phyloP scores from a whole-genome alignment of 37 sponge, comb jelly and placozoan species.

The Spongia lamella region DNA sequence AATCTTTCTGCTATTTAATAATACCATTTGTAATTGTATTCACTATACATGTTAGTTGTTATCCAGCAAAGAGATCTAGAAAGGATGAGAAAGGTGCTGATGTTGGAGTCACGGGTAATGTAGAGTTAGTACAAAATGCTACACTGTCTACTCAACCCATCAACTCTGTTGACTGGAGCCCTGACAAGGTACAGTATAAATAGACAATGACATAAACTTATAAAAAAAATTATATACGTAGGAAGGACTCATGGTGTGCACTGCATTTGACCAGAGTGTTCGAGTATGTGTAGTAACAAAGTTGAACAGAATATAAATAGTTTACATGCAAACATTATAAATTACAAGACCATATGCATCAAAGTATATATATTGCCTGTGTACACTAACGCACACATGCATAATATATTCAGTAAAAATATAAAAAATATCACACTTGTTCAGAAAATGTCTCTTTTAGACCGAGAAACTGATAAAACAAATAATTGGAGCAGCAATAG shows the following conservation, averaged over 20 bases:
- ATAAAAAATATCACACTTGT: too few species aligned
- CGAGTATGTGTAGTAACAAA: conserved; percentile 93
- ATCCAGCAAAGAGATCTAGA: conserved; percentile 74
- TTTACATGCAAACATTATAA: too few species aligned
- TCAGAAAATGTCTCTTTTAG: too few species aligned
- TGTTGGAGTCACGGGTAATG: conserved; percentile 86
- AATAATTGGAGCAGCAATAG: too few species aligned
- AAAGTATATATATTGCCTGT: too few species aligned
- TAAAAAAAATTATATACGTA: conserved; percentile 18
- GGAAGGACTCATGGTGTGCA: conserved; percentile 93
- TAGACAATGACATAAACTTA: too few species aligned
- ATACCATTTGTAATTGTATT: not conserved
- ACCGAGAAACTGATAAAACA: too few species aligned
- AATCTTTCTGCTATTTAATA: not conserved
- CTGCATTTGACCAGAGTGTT: conserved; percentile 95
- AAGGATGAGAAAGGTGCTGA: conserved; percentile 62
- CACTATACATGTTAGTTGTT: conserved; percentile 76
- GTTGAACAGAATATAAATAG: conserved; percentile 82
- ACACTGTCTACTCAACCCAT: conserved; percentile 95
- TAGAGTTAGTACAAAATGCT: conserved; percentile 87
- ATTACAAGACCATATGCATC: too few species aligned
- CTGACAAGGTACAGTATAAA: conserved; percentile 81
- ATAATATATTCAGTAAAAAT: too few species aligned
- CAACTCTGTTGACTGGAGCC: conserved; percentile 94
- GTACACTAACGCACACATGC: too few species aligned